Evolutionary conservation across 2,888 invertebrate species (phyloP).

Genomic region (Stenodema calcarata): DNA sequence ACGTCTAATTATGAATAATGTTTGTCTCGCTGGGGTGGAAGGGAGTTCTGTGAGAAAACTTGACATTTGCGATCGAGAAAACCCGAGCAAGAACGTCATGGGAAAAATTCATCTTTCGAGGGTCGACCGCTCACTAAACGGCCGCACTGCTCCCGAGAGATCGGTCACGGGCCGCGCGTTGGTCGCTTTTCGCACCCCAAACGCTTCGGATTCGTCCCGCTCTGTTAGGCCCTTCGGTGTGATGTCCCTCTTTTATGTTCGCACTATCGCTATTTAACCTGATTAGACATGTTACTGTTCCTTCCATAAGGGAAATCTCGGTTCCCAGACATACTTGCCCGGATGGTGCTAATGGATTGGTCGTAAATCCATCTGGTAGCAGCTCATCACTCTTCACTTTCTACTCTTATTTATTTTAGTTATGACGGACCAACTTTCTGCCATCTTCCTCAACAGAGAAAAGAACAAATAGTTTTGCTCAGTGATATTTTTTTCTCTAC

Average conservation of each 20-base stretch:
- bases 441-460: no score
- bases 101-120: background rate
- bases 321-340: background rate
- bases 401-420: no score
- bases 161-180: background rate
- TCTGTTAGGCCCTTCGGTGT: background rate
- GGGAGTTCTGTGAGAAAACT: slow-evolving; percentile 10
- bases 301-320: background rate
- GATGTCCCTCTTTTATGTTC: background rate
- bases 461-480: no score
- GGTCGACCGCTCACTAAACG: background rate
- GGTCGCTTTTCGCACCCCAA: background rate
- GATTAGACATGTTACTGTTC: background rate
- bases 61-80: background rate
- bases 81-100: background rate
- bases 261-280: slow-evolving; percentile 6
- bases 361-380: background rate
- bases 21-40: background rate
- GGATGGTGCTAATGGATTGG: background rate
- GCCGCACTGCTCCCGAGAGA: background rate
- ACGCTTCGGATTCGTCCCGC: background rate
- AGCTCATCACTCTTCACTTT: no score
- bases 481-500: no score
- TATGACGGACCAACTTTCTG: no score
- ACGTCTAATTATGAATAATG: slow-evolving; percentile 21